Evolutionary conservation across 2,113 vertebrate genomes (phyloP).

Genomic region (Leptosomus discolor): DNA sequence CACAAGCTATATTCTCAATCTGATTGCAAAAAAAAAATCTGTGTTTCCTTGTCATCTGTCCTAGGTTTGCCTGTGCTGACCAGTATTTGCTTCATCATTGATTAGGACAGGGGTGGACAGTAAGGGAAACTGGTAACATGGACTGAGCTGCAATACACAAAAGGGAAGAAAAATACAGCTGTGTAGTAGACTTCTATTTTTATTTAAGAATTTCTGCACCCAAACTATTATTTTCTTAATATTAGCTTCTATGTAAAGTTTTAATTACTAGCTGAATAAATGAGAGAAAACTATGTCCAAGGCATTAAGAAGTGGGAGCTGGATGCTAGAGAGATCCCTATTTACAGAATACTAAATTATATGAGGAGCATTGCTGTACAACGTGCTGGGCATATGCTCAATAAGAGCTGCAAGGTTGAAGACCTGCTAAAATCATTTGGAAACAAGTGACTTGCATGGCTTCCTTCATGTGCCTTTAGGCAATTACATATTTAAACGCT

Average conservation of each 20-base stretch:
- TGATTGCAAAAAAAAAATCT: background rate
- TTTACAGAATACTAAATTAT: background rate
- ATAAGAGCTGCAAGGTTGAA: background rate
- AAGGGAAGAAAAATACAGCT: background rate
- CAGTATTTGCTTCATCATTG: background rate
- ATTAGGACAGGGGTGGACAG: background rate
- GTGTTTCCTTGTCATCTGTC: background rate
- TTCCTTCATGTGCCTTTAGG: conserved; percentile 25
- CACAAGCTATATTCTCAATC: background rate
- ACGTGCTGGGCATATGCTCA: background rate
- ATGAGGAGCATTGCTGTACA: background rate
- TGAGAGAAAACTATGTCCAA: background rate
- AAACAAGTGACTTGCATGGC: conserved; percentile 27
- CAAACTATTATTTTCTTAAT: background rate
- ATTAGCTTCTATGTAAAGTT: background rate
- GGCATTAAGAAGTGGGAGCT: background rate
- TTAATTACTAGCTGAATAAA: background rate
- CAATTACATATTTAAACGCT: background rate
- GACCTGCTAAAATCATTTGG: conserved; percentile 25
- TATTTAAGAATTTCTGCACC: background rate
- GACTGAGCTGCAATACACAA: background rate
- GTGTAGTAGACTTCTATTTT: background rate
- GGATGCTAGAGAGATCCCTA: background rate
- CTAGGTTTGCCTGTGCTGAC: background rate
- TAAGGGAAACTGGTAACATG: background rate